Evolutionary conservation across 2,797 vertebrate genomes (phyloP).

Genomic region (Spondyliosoma cantharus): DNA sequence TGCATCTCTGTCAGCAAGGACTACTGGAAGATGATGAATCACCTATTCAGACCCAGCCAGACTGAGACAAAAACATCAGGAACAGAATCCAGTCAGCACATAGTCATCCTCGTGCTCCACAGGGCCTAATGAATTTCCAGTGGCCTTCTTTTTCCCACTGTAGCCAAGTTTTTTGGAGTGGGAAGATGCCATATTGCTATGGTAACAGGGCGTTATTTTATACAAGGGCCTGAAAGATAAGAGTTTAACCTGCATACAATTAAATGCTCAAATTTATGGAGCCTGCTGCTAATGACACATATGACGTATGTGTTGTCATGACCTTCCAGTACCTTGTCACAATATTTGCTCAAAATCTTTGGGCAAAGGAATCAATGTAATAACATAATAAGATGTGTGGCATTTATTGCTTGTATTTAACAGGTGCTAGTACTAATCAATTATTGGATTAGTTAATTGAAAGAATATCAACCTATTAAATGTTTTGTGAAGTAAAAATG

Average conservation of each 20-base stretch:
- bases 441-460: neutral
- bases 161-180: slow-evolving; percentile 7
- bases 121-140: slow-evolving; percentile 11
- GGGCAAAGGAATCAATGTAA: too few relatives aligned
- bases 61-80: slow-evolving; percentile 21
- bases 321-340: too few relatives aligned
- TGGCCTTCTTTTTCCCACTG: neutral
- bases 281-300: too few relatives aligned
- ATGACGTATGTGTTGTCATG: too few relatives aligned
- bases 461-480: neutral
- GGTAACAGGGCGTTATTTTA: neutral
- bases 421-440: too few relatives aligned
- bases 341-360: too few relatives aligned
- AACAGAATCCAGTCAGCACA: slow-evolving; percentile 39
- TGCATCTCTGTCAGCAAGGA: slow-evolving; percentile 17
- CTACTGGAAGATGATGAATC: slow-evolving; percentile 38
- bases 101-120: neutral
- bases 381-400: too few relatives aligned
- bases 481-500: neutral
- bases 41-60: slow-evolving; percentile 31
- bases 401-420: too few relatives aligned
- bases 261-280: neutral
- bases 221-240: neutral
- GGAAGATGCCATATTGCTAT: too few relatives aligned
- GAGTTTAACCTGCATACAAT: neutral